Evolutionary conservation across 1,140 invertebrate species (phyloP).

Genomic region (Tetragonula clypearis): DNA sequence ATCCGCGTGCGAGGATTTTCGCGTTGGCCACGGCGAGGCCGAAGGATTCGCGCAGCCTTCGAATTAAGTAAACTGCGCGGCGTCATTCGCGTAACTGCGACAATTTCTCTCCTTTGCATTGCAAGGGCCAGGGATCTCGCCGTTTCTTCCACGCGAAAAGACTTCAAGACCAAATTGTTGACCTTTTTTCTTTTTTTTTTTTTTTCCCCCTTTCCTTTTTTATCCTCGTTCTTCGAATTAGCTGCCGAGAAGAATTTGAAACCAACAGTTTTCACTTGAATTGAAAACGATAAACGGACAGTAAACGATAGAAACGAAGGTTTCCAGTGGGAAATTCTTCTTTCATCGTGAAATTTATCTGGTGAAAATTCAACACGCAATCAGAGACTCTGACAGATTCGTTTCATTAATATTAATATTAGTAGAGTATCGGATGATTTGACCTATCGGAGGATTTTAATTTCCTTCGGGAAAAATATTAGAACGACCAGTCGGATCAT

Average conservation of each 20-base stretch:
- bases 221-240: neutral
- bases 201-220: neutral
- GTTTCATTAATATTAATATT: no score
- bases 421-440: no score
- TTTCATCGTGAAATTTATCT: no score
- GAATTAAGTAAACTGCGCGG: constrained; percentile 7
- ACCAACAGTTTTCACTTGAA: neutral
- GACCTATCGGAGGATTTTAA: no score
- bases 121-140: neutral
- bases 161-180: neutral
- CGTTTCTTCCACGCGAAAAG: neutral
- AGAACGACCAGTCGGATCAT: no score
- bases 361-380: no score
- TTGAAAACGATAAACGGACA: neutral
- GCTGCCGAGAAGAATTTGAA: neutral
- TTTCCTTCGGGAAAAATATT: no score
- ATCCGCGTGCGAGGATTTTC: neutral
- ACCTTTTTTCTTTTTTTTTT: neutral
- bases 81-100: neutral
- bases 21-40: neutral
- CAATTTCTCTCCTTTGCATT: constrained; percentile 19
- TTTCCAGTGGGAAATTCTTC: no score
- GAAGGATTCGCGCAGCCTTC: constrained; percentile 24
- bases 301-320: neutral
- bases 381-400: no score